Evolutionary conservation across 2,797 vertebrate genomes (phyloP).

Genomic region (Macropodus opercularis): DNA sequence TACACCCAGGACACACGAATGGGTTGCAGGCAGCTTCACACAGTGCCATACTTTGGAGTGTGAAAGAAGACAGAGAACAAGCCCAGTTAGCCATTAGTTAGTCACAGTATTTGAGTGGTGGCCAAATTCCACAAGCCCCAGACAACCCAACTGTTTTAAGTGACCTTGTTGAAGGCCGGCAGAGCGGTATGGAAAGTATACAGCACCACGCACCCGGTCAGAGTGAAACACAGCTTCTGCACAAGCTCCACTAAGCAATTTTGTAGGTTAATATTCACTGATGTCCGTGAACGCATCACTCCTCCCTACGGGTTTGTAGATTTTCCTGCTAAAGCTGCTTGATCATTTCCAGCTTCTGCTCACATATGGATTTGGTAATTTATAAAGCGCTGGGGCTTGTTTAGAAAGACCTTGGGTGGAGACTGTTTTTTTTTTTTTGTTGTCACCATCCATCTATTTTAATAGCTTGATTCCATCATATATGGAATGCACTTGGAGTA

Average conservation of each 20-base stretch:
- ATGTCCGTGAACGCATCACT: conserved; percentile 32
- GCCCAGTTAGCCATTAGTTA: conserved; percentile 61
- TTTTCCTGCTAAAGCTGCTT: conserved; percentile 13
- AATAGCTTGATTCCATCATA: conserved; percentile 44
- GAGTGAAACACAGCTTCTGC: conserved; percentile 22
- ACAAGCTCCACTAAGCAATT: conserved; percentile 13
- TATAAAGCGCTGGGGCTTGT: conserved; percentile 24
- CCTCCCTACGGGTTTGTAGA: conserved; percentile 23
- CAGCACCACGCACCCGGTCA: conserved; percentile 10
- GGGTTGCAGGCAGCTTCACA: conserved; percentile 53
- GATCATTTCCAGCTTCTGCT: conserved; percentile 27
- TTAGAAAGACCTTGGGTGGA: conserved; percentile 30
- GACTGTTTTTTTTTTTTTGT: conserved; percentile 22
- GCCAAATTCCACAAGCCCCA: conserved; percentile 51
- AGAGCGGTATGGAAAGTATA: background rate
- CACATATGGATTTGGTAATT: conserved; percentile 42
- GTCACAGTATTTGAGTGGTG: no score
- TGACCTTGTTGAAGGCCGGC: conserved; percentile 17
- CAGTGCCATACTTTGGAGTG: conserved; percentile 51
- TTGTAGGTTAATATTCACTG: conserved; percentile 20
- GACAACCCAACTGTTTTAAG: conserved; percentile 45
- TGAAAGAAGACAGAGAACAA: conserved; percentile 63
- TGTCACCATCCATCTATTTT: conserved; percentile 51
- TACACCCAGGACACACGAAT: conserved; percentile 32
- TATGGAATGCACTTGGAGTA: conserved; percentile 34